Conservation (phyloP, 2,797 vertebrate genomes). For the Paramormyrops hopkinsi region DNA sequence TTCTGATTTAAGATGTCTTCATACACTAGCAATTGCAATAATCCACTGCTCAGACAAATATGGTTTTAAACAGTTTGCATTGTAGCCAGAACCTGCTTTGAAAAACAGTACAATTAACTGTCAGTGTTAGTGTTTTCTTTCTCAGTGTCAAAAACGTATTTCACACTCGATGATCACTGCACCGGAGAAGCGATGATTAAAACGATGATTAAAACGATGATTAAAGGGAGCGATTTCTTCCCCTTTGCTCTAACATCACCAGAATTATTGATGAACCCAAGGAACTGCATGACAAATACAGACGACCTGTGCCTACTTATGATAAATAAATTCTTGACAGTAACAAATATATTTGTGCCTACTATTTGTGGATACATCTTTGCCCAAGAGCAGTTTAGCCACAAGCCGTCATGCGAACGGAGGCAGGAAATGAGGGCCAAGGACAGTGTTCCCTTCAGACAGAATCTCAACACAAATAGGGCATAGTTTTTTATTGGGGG, state of each 20-base stretch:
- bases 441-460: background rate
- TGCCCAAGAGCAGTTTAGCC: background rate
- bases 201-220: background rate
- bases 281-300: background rate
- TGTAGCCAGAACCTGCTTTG: background rate
- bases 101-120: background rate
- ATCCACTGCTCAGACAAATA: background rate
- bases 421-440: background rate
- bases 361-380: constrained; percentile 11
- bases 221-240: background rate
- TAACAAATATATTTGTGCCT: constrained; percentile 6
- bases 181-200: background rate
- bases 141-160: background rate
- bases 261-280: constrained; percentile 9
- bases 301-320: background rate
- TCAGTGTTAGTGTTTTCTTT: background rate
- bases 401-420: background rate
- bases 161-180: background rate
- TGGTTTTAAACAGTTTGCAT: background rate
- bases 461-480: background rate
- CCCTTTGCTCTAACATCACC: background rate
- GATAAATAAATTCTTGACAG: constrained; percentile 14
- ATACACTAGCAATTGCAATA: background rate
- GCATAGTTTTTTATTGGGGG: constrained; percentile 1
- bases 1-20: background rate